Percentiles rank a stretch among this genome's conserved stretches.
phyloP scores from a whole-genome alignment of 2,113 vertebrate species.

The Helogale parvula region DNA sequence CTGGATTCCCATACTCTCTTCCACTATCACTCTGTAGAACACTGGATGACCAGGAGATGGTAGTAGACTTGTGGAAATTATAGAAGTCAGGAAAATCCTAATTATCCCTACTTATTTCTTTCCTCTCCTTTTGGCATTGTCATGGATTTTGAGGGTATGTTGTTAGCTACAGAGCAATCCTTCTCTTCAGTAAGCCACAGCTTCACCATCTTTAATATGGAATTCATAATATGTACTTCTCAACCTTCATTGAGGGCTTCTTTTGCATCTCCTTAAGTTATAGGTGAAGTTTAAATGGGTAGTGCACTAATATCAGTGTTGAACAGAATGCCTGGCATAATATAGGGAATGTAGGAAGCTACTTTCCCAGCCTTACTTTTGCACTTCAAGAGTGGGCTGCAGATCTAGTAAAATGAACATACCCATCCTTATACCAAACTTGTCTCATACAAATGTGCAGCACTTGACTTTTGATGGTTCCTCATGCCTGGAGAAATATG shows the following conservation, averaged over 20 bases:
- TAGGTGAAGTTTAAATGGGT: background rate
- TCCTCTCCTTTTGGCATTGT: background rate
- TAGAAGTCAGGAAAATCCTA: background rate
- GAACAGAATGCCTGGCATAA: background rate
- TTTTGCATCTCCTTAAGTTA: background rate
- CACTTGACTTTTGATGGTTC: background rate
- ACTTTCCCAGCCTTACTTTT: background rate
- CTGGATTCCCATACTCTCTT: background rate
- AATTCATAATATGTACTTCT: background rate
- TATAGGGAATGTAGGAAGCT: background rate
- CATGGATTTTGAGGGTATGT: background rate
- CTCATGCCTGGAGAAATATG: background rate
- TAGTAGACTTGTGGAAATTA: background rate
- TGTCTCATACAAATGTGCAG: background rate
- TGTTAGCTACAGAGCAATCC: background rate
- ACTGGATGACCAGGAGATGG: background rate
- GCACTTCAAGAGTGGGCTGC: background rate
- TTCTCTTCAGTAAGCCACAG: background rate
- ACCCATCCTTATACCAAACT: background rate
- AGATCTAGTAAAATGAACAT: background rate
- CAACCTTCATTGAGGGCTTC: background rate
- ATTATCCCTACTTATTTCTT: background rate
- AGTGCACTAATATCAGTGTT: background rate
- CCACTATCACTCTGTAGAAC: too few species aligned
- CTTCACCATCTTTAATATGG: background rate